Percentiles rank a stretch among this genome's conserved stretches.
These are phyloP conservation scores for Tuta absoluta DNA, from an alignment of 2,888 invertebrate genomes.

Conservation along the genomic window DNA sequence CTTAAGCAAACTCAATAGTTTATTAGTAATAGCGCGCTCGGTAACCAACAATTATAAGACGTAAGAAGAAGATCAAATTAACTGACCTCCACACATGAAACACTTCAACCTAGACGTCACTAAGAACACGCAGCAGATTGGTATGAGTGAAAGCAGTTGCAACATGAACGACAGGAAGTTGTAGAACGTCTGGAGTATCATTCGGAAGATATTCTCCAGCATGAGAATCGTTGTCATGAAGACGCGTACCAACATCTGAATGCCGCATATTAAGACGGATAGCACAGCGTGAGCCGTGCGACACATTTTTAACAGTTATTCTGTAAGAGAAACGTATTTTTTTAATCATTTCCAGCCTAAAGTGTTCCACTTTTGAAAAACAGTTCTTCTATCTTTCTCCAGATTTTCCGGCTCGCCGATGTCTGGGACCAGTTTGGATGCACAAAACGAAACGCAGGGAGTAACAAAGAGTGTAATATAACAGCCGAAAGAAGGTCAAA, in stretches of 20 bases:
- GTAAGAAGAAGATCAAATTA: too few relatives aligned
- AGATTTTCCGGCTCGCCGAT: too few relatives aligned
- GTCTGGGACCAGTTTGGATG: too few relatives aligned
- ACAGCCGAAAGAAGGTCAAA: too few relatives aligned
- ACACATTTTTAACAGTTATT: constrained; percentile 55
- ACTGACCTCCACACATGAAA: constrained; percentile 58
- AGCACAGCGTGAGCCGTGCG: constrained; percentile 58
- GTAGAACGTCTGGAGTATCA: constrained; percentile 66
- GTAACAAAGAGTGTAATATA: too few relatives aligned
- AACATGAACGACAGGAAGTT: constrained; percentile 67
- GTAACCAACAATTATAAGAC: too few relatives aligned
- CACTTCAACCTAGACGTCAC: constrained; percentile 61
- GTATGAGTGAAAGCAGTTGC: constrained; percentile 67
- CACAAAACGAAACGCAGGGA: too few relatives aligned
- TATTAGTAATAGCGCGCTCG: too few relatives aligned
- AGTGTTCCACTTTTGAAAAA: too few relatives aligned
- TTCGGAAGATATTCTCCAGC: constrained; percentile 67
- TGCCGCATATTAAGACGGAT: constrained; percentile 49
- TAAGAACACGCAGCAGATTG: constrained; percentile 65
- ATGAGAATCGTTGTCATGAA: constrained; percentile 68
- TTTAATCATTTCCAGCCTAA: too few relatives aligned
- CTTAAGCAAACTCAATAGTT: too few relatives aligned
- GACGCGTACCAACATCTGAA: constrained; percentile 68
- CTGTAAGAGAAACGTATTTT: constrained; percentile 42
- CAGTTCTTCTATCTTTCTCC: too few relatives aligned